Conservation (phyloP, 2,888 invertebrate genomes). For the Drosophila bunnanda region DNA sequence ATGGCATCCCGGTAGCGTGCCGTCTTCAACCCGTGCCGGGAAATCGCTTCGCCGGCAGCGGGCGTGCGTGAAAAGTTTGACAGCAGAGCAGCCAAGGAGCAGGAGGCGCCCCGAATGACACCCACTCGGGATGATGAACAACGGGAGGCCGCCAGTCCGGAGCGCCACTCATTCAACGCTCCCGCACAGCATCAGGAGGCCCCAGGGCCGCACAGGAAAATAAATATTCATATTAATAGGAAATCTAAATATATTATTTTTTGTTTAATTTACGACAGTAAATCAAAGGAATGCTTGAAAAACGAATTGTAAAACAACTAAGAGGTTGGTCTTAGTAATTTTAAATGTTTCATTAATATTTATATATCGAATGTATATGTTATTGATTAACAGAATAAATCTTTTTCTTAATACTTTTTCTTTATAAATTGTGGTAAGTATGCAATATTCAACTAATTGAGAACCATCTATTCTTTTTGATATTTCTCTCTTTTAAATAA, state of each 20-base stretch:
- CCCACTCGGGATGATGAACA: slow-evolving; percentile 62
- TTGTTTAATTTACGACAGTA: no score
- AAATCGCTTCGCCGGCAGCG: slow-evolving; percentile 75
- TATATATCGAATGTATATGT: background rate
- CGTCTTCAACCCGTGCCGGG: slow-evolving; percentile 35
- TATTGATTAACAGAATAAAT: background rate
- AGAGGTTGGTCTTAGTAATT: background rate
- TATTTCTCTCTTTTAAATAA: background rate
- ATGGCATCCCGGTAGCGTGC: background rate
- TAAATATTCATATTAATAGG: background rate
- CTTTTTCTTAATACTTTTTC: fast-evolving
- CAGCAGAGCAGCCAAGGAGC: slow-evolving; percentile 26
- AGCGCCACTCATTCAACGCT: slow-evolving; percentile 5
- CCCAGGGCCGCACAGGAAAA: slow-evolving; percentile 1
- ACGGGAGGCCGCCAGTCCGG: slow-evolving; percentile 32
- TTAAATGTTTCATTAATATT: background rate
- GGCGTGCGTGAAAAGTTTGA: slow-evolving; percentile 78
- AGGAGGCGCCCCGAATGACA: background rate
- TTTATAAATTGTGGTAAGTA: background rate
- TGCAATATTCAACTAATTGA: background rate
- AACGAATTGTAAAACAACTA: background rate
- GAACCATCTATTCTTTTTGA: background rate
- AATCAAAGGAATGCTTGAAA: background rate
- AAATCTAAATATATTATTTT: no score
- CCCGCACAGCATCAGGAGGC: background rate